phyloP scores from a whole-genome alignment of 2,888 invertebrate genomes.

The Theretra japonica region DNA sequence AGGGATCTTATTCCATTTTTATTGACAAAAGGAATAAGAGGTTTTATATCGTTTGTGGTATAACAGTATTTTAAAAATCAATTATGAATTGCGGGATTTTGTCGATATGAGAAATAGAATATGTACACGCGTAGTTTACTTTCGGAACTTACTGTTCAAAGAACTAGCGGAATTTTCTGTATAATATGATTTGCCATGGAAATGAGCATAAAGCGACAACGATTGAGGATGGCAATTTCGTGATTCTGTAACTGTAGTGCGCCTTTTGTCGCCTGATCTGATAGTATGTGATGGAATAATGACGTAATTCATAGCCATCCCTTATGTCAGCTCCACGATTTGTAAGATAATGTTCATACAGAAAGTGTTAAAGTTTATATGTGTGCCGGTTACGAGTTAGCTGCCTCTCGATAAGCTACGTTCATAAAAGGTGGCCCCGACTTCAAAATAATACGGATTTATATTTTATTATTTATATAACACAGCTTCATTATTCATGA shows the following conservation, averaged over 20 bases:
- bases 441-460: not conserved
- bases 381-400: constrained; percentile 5
- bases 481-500: no score
- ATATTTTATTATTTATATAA: no score
- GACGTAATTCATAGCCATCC: not conserved
- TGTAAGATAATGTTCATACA: constrained; percentile 22
- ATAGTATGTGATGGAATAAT: constrained; percentile 2
- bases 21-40: not conserved
- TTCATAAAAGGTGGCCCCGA: not conserved
- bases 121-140: no score
- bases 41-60: no score
- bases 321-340: constrained; percentile 7
- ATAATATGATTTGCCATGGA: not conserved
- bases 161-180: no score
- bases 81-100: no score
- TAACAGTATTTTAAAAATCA: no score
- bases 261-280: not conserved
- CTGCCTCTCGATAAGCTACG: constrained; percentile 6
- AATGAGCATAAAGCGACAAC: not conserved
- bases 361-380: constrained; percentile 27
- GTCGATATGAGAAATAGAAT: no score
- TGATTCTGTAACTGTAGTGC: not conserved
- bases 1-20: not conserved
- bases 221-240: not conserved
- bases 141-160: no score